Evolutionary conservation across 92 coral and sea anemone genomes (phyloP).

Genomic region (Plumapathes pennacea): DNA sequence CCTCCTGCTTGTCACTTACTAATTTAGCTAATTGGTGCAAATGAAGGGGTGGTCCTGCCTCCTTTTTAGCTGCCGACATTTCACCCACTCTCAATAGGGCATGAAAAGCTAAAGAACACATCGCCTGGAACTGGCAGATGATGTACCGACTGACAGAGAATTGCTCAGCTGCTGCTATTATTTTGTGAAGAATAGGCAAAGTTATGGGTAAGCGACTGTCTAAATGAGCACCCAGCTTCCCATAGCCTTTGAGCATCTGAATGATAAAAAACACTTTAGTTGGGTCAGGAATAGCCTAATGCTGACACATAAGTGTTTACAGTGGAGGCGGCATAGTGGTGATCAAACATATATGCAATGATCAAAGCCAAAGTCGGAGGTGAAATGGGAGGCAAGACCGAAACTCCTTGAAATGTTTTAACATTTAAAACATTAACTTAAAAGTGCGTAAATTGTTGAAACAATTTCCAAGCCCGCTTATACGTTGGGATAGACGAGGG

Average conservation of each 20-base stretch:
- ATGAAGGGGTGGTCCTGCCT: no score
- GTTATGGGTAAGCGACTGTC: conserved; percentile 45
- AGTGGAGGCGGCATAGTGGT: conserved; percentile 39
- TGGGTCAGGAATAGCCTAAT: conserved; percentile 43
- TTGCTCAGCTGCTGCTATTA: background rate
- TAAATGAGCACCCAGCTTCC: conserved; percentile 18
- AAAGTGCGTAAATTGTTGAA: no score
- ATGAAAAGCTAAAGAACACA: conserved; percentile 36
- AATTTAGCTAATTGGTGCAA: no score
- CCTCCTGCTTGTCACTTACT: no score
- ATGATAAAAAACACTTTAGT: conserved; percentile 34
- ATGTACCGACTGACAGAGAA: conserved; percentile 5
- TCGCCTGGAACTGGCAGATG: conserved; percentile 16
- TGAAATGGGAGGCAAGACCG: conserved; percentile 11
- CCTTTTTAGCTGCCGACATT: no score
- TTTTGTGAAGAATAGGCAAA: conserved; percentile 15
- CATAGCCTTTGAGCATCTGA: conserved; percentile 61
- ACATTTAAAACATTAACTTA: no score
- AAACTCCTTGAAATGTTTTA: background rate
- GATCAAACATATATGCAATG: conserved; percentile 39
- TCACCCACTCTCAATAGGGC: conserved; percentile 31
- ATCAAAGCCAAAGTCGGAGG: conserved; percentile 39
- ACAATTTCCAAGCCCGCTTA: conserved; percentile 1
- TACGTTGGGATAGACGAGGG: background rate
- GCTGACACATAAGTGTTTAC: conserved; percentile 45